Evolutionary conservation across 2,888 invertebrate genomes (phyloP).

Genomic region (Phengaris arion): DNA sequence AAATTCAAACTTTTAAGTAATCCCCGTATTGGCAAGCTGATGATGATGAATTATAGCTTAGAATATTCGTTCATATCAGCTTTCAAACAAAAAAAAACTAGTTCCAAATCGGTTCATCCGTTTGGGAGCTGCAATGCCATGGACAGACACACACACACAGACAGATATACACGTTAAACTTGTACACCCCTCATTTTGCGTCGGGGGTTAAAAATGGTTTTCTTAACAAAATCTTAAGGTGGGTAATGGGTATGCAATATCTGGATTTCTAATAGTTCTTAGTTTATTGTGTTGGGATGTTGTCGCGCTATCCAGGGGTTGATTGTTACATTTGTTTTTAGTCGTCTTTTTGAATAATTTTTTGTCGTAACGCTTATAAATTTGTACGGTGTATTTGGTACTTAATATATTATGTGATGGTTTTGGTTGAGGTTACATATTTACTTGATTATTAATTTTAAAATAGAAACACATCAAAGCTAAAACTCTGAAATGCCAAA

Average conservation of each 20-base stretch:
- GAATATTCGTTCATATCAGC: no score
- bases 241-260: background rate
- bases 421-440: constrained; percentile 5
- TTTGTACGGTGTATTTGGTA: constrained; percentile 25
- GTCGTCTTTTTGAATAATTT: constrained; percentile 17
- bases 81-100: no score
- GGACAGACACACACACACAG: no score
- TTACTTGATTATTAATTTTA: constrained; percentile 9
- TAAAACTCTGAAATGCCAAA: background rate
- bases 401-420: background rate
- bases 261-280: no score
- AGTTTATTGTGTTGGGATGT: background rate
- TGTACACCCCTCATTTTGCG: no score
- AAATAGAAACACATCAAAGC: background rate
- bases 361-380: constrained; percentile 23
- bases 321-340: constrained; percentile 26
- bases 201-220: background rate
- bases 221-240: background rate
- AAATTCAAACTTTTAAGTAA: no score
- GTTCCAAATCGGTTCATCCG: no score
- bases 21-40: no score
- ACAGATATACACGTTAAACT: no score
- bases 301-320: background rate
- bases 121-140: no score
- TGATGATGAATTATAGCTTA: no score